These are phyloP conservation scores for Papilio polytes DNA, from an alignment of 1,140 invertebrate genomes.

Conservation along the genomic window DNA sequence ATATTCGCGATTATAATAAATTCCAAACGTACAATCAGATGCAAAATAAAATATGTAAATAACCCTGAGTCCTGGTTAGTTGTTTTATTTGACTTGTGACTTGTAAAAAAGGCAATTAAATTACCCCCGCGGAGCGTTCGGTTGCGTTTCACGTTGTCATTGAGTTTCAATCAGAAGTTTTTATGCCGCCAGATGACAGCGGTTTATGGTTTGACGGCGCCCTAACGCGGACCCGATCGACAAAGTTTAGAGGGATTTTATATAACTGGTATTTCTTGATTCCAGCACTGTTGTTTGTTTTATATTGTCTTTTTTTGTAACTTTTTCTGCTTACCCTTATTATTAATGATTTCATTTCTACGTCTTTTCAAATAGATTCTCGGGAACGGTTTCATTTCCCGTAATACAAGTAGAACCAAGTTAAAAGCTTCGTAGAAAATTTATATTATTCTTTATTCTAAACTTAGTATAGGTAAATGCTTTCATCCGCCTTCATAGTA, in stretches of 20 bases:
- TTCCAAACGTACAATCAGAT: background rate
- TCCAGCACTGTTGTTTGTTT: conserved; percentile 28
- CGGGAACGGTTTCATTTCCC: background rate
- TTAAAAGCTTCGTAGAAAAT: background rate
- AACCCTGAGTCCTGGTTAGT: background rate
- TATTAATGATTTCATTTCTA: background rate
- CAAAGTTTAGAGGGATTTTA: conserved; percentile 20
- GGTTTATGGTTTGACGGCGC: conserved; percentile 32
- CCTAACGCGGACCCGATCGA: conserved; percentile 22
- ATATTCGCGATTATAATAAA: background rate
- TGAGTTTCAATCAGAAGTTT: conserved; percentile 34
- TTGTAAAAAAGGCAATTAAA: conserved; percentile 31
- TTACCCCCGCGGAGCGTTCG: conserved; percentile 19
- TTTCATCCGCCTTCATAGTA: background rate
- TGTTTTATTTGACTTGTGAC: conserved; percentile 14
- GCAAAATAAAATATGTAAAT: background rate
- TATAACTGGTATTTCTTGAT: conserved; percentile 40
- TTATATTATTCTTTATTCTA: background rate
- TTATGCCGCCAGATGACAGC: conserved; percentile 32
- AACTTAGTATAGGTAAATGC: background rate
- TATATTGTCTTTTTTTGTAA: background rate
- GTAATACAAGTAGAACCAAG: background rate
- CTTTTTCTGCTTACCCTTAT: background rate
- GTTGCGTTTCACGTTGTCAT: conserved; percentile 36
- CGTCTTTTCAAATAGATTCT: background rate